phyloP scores from a whole-genome alignment of 1,140 invertebrate species.

The Mactra quadrangularis region DNA sequence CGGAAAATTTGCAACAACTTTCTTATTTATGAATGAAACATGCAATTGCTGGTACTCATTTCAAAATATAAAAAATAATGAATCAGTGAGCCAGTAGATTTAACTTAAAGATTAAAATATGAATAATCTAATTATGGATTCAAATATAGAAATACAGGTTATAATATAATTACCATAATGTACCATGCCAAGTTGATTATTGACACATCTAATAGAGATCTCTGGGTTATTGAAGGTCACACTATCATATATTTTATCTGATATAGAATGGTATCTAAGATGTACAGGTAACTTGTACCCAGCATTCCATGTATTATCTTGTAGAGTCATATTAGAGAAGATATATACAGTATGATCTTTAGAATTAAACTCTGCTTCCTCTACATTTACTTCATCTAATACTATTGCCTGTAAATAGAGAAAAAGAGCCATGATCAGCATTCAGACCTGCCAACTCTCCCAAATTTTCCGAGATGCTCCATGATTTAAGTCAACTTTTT shows the following conservation, averaged over 20 bases:
- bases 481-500: too few relatives aligned
- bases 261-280: constrained; percentile 38
- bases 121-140: too few relatives aligned
- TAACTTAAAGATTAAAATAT: too few relatives aligned
- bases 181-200: not conserved
- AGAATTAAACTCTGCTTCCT: constrained; percentile 42
- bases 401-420: constrained; percentile 17
- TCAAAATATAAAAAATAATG: too few relatives aligned
- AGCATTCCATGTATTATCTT: not conserved
- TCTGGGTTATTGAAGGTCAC: constrained; percentile 46
- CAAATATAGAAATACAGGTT: too few relatives aligned
- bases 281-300: constrained; percentile 31
- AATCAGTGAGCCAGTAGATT: too few relatives aligned
- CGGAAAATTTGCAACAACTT: too few relatives aligned
- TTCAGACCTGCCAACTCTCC: too few relatives aligned
- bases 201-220: constrained; percentile 27
- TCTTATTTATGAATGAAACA: too few relatives aligned
- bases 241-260: not conserved
- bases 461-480: too few relatives aligned
- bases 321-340: constrained; percentile 18
- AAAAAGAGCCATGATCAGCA: too few relatives aligned
- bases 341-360: not conserved
- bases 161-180: constrained; percentile 49
- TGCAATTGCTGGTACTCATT: too few relatives aligned
- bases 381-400: constrained; percentile 14